Evolutionary conservation across 2,888 invertebrate genomes (phyloP), one percentile per base, ranked within the genome.

Genomic region (Ormyrus thymus): DNA sequence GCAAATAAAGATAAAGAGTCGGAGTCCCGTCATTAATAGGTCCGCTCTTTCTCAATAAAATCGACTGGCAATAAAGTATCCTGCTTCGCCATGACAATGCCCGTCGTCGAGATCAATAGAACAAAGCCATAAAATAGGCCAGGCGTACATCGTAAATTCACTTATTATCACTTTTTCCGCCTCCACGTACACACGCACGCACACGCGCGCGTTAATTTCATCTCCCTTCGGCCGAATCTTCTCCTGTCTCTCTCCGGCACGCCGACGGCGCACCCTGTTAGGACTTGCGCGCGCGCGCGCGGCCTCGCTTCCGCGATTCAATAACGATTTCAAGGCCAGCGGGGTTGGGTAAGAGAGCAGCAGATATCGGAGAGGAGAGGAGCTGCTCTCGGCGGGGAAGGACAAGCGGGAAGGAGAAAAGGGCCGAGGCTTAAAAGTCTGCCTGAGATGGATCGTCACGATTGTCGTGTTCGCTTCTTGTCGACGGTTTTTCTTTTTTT

Each of bases 241-340:
- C 29, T 29, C 29, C 29, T 29, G 2, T 29, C 29, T 29, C 29
- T 29, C n/a, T 64, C 6, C 8, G 1, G 10, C 3, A 43, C 46
- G 0, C 7, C 46, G 10, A 7, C 11, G 29, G 53, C 51, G 29
- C 75, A 53, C 71, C 58, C 66, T 59, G 29, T 29, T 29, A 4
- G 29, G 29, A 29, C 29, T 29, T 29, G 29, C 29, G 29, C 29
- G 29, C 65, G 55, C 51, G 48, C 45, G 11, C 64, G 69, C n/a
- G 43, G 81, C 82, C 81, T 83, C 75, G 83, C 84, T 86, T 86
- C 85, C 84, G 85, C 80, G 83, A 85, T 85, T 84, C 84, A 84
- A 85, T 85, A 84, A 83, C 81, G 81, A 76, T 82, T 80, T 80
- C 80, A 80, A 80, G 81, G 82, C 82, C 81, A 79, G 62, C 62